Conservation (phyloP, 2,113 vertebrate species). For the Pantherophis guttatus region DNA sequence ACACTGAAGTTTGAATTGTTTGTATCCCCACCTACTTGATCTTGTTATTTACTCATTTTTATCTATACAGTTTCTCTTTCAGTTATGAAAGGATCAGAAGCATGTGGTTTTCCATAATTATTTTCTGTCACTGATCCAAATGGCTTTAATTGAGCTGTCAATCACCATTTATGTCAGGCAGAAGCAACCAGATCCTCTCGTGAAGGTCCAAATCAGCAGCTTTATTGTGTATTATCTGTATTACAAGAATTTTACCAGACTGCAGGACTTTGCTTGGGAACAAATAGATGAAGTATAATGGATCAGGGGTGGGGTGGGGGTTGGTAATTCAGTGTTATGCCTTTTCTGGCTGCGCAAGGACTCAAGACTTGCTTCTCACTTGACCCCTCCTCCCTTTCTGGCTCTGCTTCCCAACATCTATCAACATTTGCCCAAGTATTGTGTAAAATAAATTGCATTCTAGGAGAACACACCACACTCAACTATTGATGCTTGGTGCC, state of each 20-base stretch:
- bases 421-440: background rate
- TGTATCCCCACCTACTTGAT: background rate
- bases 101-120: background rate
- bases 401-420: background rate
- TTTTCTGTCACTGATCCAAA: background rate
- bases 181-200: background rate
- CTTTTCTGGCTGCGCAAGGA: background rate
- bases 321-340: background rate
- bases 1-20: background rate
- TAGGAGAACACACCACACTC: background rate
- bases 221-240: background rate
- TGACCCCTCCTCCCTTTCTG: background rate
- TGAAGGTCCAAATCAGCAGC: background rate
- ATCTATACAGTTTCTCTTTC: background rate
- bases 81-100: background rate
- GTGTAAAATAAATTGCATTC: background rate
- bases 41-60: background rate
- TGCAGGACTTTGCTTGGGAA: background rate
- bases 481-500: slow-evolving; percentile 25
- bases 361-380: background rate
- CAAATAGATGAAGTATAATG: background rate
- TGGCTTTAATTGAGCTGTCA: background rate
- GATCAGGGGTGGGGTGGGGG: background rate
- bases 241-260: background rate
- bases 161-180: background rate